A percentile compares a stretch with the other conserved stretches of the same genome.
phyloP scores from a whole-genome alignment of 2,797 vertebrate genomes.

The Onychomys arenicola region DNA sequence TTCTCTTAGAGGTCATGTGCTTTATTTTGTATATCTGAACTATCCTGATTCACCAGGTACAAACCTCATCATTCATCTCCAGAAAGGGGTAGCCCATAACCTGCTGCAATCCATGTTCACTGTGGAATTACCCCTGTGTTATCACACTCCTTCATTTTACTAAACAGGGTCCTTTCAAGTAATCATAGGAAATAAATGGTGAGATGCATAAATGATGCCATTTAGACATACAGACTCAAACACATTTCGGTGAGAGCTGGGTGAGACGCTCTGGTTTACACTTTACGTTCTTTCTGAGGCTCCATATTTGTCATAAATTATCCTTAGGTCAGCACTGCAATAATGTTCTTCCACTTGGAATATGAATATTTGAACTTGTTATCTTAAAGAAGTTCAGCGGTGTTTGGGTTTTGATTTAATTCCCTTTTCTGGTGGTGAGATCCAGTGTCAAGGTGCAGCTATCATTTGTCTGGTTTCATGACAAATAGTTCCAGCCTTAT shows the following conservation, averaged over 20 bases:
- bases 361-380: conserved; percentile 3
- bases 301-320: background rate
- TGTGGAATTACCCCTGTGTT: background rate
- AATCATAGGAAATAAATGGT: background rate
- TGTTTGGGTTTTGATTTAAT: conserved; percentile 62
- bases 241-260: background rate
- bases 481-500: background rate
- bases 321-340: background rate
- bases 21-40: background rate
- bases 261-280: background rate
- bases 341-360: conserved; percentile 27
- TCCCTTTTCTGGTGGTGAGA: conserved; percentile 25
- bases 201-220: background rate
- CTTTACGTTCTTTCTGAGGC: background rate
- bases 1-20: background rate
- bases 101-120: background rate
- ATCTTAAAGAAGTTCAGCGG: conserved; percentile 48
- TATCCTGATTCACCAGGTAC: background rate
- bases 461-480: background rate
- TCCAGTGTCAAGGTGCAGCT: background rate
- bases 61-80: background rate
- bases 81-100: background rate
- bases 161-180: background rate
- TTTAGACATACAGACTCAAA: background rate
- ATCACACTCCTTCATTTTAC: background rate